These are phyloP conservation scores for Neodon shergylaensis DNA, from an alignment of 2,113 vertebrate species.

Conservation along the genomic window DNA sequence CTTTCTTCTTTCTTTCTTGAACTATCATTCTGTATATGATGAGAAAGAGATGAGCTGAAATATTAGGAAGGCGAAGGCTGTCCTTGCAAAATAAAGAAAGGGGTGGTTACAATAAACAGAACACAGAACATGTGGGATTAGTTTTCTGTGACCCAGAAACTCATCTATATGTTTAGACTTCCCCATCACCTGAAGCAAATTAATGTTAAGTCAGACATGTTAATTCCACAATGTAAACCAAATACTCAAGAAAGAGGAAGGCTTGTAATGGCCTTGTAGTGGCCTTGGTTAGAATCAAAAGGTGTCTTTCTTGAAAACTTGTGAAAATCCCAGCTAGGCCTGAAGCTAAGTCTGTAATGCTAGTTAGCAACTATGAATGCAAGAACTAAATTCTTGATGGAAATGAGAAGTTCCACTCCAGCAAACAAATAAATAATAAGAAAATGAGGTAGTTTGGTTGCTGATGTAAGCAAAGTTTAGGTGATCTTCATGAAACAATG, in stretches of 20 bases:
- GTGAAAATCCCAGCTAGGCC: background rate
- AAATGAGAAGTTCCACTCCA: background rate
- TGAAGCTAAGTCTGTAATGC: background rate
- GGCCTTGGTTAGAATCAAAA: background rate
- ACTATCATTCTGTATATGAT: background rate
- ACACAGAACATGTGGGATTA: background rate
- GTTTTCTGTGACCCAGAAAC: background rate
- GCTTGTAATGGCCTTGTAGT: fast-evolving
- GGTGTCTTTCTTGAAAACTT: background rate
- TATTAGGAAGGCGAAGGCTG: background rate
- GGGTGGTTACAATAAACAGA: background rate
- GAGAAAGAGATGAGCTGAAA: background rate
- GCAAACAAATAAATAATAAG: background rate
- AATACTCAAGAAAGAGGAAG: background rate
- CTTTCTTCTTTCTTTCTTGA: background rate
- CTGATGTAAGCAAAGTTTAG: background rate
- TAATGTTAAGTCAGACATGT: background rate
- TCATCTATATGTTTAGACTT: background rate
- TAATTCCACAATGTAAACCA: background rate
- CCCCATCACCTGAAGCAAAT: background rate
- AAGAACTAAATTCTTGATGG: background rate
- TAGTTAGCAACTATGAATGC: background rate
- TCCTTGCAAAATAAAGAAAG: background rate
- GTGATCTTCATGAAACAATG: background rate
- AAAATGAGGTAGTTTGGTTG: background rate